A percentile compares a stretch with the other conserved stretches of the same genome.
Evolutionary conservation across 2,113 vertebrate genomes (phyloP).

Genomic region (Geococcyx californianus): DNA sequence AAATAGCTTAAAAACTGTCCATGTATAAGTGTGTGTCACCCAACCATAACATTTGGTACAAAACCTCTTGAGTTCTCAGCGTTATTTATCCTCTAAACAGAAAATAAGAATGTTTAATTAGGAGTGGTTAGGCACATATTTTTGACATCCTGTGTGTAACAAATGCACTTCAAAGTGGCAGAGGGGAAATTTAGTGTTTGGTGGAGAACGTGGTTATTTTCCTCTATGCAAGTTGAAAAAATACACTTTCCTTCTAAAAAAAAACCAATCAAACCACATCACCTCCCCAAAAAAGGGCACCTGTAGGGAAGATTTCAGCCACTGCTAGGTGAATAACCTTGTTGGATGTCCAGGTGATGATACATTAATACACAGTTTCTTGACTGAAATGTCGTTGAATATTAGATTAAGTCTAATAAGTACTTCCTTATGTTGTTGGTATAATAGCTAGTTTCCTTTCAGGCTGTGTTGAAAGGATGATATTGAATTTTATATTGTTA

Average conservation of each 20-base stretch:
- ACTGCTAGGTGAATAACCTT: background rate
- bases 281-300: accelerated
- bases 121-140: background rate
- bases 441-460: background rate
- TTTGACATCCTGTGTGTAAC: background rate
- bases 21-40: background rate
- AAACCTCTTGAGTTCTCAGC: background rate
- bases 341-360: background rate
- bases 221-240: background rate
- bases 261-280: background rate
- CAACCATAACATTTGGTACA: background rate
- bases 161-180: background rate
- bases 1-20: background rate
- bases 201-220: background rate
- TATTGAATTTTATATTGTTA: background rate
- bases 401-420: background rate
- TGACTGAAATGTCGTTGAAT: background rate
- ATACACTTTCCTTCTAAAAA: background rate
- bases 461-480: background rate
- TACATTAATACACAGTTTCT: background rate
- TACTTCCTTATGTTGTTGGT: background rate
- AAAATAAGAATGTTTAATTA: background rate
- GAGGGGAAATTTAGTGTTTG: background rate
- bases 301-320: background rate
- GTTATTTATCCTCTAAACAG: background rate